Evolutionary conservation across 1,140 invertebrate species (phyloP).

Genomic region (Drosophila pseudoananassae): DNA sequence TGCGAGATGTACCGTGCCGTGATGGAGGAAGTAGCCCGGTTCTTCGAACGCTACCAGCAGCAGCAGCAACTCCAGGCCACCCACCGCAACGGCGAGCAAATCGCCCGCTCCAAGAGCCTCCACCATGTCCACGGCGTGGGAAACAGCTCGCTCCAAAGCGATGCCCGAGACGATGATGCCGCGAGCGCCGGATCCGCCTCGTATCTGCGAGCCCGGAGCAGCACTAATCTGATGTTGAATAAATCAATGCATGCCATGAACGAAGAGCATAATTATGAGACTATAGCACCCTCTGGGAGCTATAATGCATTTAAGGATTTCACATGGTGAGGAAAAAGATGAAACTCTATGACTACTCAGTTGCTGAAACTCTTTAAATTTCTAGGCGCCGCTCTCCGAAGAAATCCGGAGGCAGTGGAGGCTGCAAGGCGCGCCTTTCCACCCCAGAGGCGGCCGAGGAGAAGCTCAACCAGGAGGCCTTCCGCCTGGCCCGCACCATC

Average conservation of each 20-base stretch:
- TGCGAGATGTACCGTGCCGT: conserved; percentile 91
- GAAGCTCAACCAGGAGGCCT: conserved; percentile 89
- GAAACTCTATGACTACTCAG: background rate
- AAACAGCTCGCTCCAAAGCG: conserved; percentile 39
- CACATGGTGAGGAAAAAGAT: conserved; percentile 83
- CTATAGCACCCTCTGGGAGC: conserved; percentile 68
- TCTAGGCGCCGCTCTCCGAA: conserved; percentile 78
- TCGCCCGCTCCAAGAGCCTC: conserved; percentile 84
- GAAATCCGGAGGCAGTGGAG: conserved; percentile 44
- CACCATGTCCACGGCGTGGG: conserved; percentile 84
- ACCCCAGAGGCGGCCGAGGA: conserved; percentile 85
- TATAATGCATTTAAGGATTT: conserved; percentile 85
- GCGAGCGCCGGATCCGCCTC: conserved; percentile 31
- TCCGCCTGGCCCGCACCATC: conserved; percentile 87
- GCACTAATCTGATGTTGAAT: conserved; percentile 75
- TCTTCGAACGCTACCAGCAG: conserved; percentile 88
- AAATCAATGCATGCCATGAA: conserved; percentile 71
- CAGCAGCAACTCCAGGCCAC: conserved; percentile 52
- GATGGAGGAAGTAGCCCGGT: conserved; percentile 91
- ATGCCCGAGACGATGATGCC: conserved; percentile 67
- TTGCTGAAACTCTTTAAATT: too few species aligned
- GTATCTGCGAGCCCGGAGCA: conserved; percentile 83
- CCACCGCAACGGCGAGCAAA: conserved; percentile 60
- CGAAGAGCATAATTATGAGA: conserved; percentile 72
- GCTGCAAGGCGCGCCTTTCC: conserved; percentile 51